Conservation (phyloP, 1,140 invertebrate species). For the Tyrophagus putrescentiae region DNA sequence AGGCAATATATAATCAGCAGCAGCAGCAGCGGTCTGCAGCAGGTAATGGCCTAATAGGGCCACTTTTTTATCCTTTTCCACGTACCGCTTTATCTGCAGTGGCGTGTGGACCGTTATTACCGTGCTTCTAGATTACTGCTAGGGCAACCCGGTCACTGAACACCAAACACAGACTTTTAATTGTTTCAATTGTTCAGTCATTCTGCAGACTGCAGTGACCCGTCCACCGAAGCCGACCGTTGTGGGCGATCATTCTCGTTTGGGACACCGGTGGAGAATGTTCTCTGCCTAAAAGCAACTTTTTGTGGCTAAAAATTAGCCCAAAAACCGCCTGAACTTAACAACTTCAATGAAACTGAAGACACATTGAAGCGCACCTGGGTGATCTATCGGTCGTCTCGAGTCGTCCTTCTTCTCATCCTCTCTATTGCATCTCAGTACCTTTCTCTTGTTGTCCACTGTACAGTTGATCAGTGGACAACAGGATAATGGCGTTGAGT, state of each 20-base stretch:
- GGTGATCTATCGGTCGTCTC: not conserved
- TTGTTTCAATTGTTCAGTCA: constrained; percentile 13
- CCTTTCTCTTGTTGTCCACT: constrained; percentile 26
- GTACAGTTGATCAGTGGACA: constrained; percentile 21
- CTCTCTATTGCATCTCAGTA: constrained; percentile 21
- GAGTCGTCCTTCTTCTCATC: not conserved
- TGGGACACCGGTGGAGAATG: not conserved
- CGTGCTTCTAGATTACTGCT: constrained; percentile 9
- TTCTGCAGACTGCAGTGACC: not conserved
- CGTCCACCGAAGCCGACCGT: not conserved
- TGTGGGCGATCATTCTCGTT: constrained; percentile 2
- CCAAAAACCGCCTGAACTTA: too few relatives aligned
- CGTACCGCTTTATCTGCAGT: not conserved
- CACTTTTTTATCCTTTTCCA: constrained; percentile 1
- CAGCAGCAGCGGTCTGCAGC: not conserved
- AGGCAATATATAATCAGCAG: constrained; percentile 11
- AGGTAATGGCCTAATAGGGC: not conserved
- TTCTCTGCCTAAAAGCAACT: too few relatives aligned
- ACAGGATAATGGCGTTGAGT: constrained; percentile 25
- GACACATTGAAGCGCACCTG: too few relatives aligned
- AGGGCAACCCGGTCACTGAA: constrained; percentile 9
- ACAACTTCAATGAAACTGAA: too few relatives aligned
- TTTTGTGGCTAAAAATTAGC: too few relatives aligned
- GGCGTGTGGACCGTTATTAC: not conserved
- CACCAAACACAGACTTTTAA: constrained; percentile 13